Evolutionary conservation across 2,113 vertebrate genomes (phyloP).

Genomic region (Todiramphus saurophagus): DNA sequence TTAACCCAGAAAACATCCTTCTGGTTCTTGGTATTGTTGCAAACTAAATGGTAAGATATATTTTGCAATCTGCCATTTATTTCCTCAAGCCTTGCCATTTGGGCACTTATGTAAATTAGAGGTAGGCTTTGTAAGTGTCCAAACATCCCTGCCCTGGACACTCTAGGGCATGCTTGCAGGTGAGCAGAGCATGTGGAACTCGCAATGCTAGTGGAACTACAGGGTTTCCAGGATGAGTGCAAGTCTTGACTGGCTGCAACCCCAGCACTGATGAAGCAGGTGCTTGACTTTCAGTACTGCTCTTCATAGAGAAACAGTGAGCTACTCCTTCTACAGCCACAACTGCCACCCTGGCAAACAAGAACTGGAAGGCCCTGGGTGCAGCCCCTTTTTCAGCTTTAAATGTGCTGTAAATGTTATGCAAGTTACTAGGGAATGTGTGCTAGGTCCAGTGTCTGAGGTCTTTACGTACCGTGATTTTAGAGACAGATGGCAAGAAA

Average conservation of each 20-base stretch:
- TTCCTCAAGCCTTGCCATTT: background rate
- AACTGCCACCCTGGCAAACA: background rate
- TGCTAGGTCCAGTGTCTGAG: background rate
- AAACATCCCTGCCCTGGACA: background rate
- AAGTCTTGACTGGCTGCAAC: background rate
- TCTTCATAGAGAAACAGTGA: background rate
- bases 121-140: background rate
- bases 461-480: background rate
- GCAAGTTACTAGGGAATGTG: background rate
- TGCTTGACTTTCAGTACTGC: background rate
- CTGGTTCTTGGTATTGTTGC: background rate
- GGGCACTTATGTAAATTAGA: background rate
- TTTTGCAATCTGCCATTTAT: background rate
- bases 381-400: background rate
- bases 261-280: rapidly evolving
- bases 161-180: background rate
- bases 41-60: background rate
- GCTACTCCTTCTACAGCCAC: background rate
- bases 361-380: background rate
- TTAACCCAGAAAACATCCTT: background rate
- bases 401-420: background rate
- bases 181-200: background rate
- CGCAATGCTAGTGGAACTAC: rapidly evolving
- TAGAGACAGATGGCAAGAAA: background rate
- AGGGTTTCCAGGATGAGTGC: background rate